Percentiles rank a stretch among this genome's conserved stretches.
Evolutionary conservation across 2,113 vertebrate species (phyloP).

Genomic region (Damaliscus lunatus): DNA sequence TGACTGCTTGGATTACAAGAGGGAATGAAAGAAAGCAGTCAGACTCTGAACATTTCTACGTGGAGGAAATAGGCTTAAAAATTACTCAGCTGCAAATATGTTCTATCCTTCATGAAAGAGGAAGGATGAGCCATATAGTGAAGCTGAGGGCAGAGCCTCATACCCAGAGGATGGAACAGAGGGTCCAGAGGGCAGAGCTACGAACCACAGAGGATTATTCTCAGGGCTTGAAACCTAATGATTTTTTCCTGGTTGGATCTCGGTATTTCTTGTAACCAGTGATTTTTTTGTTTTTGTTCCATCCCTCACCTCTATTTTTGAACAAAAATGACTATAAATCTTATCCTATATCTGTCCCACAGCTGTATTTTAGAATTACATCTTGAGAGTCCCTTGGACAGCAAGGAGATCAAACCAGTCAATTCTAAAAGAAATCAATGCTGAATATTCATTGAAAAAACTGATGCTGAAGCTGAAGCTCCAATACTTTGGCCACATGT

Average conservation of each 20-base stretch:
- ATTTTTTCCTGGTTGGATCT: not conserved
- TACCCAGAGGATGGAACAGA: not conserved
- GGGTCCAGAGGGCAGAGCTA: not conserved
- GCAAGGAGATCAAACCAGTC: not conserved
- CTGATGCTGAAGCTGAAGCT: not conserved
- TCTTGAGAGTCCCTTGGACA: not conserved
- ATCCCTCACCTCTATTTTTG: not conserved
- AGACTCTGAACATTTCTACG: not conserved
- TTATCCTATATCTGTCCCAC: not conserved
- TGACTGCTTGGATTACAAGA: not conserved
- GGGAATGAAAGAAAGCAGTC: not conserved
- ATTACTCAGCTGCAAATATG: not conserved
- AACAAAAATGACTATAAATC: not conserved
- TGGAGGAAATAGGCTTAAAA: not conserved
- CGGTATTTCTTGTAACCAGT: not conserved
- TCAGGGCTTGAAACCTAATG: not conserved
- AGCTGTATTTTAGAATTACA: not conserved
- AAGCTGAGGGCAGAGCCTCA: not conserved
- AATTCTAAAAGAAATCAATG: not conserved
- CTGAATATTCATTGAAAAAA: not conserved
- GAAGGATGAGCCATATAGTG: not conserved
- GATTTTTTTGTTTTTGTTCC: not conserved
- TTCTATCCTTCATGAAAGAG: not conserved
- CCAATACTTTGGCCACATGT: not conserved
- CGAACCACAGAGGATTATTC: not conserved